phyloP scores from a whole-genome alignment of 2,797 vertebrate genomes.

The Crocidura indochinensis region DNA sequence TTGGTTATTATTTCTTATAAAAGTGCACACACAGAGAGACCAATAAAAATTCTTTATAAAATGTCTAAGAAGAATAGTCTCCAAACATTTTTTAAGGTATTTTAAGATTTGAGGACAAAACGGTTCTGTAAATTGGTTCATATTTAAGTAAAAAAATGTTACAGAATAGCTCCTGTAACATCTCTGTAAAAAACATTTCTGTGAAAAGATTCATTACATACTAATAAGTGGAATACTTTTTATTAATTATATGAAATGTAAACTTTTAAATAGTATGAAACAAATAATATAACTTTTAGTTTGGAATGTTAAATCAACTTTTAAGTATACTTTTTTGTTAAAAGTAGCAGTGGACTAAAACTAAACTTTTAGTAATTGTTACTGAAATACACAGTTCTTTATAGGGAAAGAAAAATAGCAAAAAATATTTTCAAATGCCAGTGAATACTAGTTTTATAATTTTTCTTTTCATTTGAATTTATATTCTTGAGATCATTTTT shows the following conservation, averaged over 20 bases:
- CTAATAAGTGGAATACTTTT: slow-evolving; percentile 46
- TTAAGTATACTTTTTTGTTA: slow-evolving; percentile 39
- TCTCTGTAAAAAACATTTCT: too few species aligned
- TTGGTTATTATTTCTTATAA: background rate
- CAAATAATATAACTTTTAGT: slow-evolving; percentile 34
- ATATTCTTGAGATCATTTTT: slow-evolving; percentile 79
- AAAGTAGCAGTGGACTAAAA: slow-evolving; percentile 40
- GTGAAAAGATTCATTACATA: background rate
- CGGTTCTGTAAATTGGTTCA: slow-evolving; percentile 21
- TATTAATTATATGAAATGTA: slow-evolving; percentile 54
- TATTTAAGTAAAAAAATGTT: slow-evolving; percentile 36
- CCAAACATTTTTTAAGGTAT: slow-evolving; percentile 17
- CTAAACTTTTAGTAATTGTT: slow-evolving; percentile 24
- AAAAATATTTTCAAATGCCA: slow-evolving; percentile 67
- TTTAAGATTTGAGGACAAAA: slow-evolving; percentile 55
- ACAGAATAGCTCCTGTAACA: slow-evolving; percentile 19
- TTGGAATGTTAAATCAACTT: slow-evolving; percentile 41
- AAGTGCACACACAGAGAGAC: background rate
- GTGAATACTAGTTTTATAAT: slow-evolving; percentile 76
- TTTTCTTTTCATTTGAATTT: slow-evolving; percentile 83
- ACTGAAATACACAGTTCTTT: slow-evolving; percentile 52
- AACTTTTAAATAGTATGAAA: slow-evolving; percentile 46
- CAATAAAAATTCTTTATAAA: background rate
- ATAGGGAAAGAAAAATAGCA: slow-evolving; percentile 32
- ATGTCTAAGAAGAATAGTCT: background rate